Evolutionary conservation across 64 coral and sea anemone species (phyloP).

Genomic region (Acropora tenuis): DNA sequence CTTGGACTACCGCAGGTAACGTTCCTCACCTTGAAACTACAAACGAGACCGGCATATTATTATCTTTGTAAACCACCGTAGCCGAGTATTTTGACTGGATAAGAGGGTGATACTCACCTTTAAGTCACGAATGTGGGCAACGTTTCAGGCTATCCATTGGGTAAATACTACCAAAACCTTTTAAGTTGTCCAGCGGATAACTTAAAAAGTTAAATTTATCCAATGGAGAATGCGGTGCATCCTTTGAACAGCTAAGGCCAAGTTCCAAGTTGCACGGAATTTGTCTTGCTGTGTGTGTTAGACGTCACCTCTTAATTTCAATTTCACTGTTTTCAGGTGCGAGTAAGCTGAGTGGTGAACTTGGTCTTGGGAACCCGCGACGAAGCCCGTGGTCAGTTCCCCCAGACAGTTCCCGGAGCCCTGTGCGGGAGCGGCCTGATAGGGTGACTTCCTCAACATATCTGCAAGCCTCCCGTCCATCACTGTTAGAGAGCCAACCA

Average conservation of each 20-base stretch:
- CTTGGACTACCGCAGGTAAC: slow-evolving; percentile 32
- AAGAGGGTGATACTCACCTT: too few relatives aligned
- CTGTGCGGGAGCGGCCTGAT: slow-evolving; percentile 26
- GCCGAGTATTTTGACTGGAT: too few relatives aligned
- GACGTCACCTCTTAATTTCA: neutral
- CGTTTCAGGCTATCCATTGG: neutral
- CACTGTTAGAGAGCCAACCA: slow-evolving; percentile 44
- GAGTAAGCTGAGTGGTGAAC: slow-evolving; percentile 40
- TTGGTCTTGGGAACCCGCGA: slow-evolving; percentile 42
- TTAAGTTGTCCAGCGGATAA: too few relatives aligned
- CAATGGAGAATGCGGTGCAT: too few relatives aligned
- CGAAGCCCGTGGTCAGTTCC: slow-evolving; percentile 76
- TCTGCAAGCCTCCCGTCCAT: slow-evolving; percentile 22
- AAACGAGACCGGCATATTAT: too few relatives aligned
- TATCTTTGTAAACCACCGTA: too few relatives aligned
- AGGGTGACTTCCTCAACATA: slow-evolving; percentile 1
- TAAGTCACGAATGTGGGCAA: too few relatives aligned
- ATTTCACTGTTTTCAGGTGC: slow-evolving; percentile 1
- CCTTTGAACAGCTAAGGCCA: too few relatives aligned
- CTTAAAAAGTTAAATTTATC: too few relatives aligned
- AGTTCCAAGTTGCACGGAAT: too few relatives aligned
- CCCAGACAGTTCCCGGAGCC: slow-evolving; percentile 45
- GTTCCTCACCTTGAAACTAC: neutral
- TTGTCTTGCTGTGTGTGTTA: too few relatives aligned
- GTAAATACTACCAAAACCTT: too few relatives aligned